A percentile compares a stretch with the other conserved stretches of the same genome.
phyloP scores from a whole-genome alignment of 1,140 invertebrate species.

The Yoshiicerus persimilis region DNA sequence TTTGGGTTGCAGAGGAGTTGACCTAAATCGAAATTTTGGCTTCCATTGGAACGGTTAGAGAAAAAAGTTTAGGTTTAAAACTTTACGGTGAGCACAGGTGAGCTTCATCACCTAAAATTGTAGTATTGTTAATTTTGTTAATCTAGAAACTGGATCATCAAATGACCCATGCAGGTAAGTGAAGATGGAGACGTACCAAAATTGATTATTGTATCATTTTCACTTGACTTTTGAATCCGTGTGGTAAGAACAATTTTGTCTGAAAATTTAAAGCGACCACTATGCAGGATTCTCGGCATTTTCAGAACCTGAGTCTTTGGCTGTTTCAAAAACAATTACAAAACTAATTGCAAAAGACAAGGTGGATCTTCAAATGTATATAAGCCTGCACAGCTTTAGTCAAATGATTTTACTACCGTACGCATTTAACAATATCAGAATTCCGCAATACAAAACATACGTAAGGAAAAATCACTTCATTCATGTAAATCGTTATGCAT shows the following conservation, averaged over 20 bases:
- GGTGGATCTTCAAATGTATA: conserved; percentile 46
- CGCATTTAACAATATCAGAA: neutral
- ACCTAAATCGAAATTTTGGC: conserved; percentile 51
- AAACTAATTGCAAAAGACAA: conserved; percentile 28
- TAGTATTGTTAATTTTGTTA: neutral
- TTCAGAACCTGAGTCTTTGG: neutral
- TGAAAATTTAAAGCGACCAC: neutral
- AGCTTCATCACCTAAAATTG: neutral
- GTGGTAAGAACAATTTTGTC: no score
- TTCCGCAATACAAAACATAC: neutral
- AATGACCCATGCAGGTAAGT: neutral
- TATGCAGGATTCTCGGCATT: neutral
- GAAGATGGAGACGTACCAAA: no score
- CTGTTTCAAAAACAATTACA: neutral
- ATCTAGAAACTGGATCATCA: neutral
- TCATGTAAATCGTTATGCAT: neutral
- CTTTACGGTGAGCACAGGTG: neutral
- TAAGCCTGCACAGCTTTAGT: neutral
- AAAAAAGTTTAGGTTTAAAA: neutral
- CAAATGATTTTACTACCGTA: neutral
- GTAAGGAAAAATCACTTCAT: neutral
- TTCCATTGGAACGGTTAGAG: conserved; percentile 50
- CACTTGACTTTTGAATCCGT: no score
- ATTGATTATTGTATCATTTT: no score
- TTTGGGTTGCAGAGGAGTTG: conserved; percentile 42